A percentile compares a stretch with the other conserved stretches of the same genome.
Conservation (phyloP, 53 echinoderm and acorn worm species). For the Arbacia lixula region DNA sequence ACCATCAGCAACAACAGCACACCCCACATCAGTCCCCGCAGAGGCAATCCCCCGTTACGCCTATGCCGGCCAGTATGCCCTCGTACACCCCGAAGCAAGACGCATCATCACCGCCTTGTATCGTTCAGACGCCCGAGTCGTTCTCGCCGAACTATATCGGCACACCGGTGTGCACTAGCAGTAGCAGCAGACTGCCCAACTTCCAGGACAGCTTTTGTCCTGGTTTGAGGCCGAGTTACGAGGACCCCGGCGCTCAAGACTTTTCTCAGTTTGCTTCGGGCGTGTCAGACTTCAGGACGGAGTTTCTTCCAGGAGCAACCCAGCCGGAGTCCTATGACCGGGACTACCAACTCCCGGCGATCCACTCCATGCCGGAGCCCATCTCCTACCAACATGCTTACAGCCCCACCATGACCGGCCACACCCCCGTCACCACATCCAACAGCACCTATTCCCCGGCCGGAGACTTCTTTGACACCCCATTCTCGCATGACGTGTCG, state of each 20-base stretch:
- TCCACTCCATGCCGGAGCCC: conserved; percentile 59
- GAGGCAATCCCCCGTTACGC: conserved; percentile 52
- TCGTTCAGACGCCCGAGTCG: conserved; percentile 53
- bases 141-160: conserved; percentile 52
- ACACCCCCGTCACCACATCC: conserved; percentile 59
- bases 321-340: conserved; percentile 59
- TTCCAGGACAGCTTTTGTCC: conserved; percentile 92
- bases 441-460: conserved; percentile 57
- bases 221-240: conserved; percentile 54
- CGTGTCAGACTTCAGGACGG: too few species aligned
- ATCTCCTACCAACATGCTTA: conserved; percentile 60
- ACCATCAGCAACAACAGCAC: conserved; percentile 49
- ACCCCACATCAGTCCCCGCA: conserved; percentile 55
- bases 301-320: conserved; percentile 60
- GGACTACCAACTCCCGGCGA: conserved; percentile 55
- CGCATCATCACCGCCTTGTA: conserved; percentile 61
- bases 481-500: conserved; percentile 57
- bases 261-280: conserved; percentile 50
- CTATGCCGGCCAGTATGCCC: conserved; percentile 62
- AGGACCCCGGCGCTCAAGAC: conserved; percentile 59
- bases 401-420: conserved; percentile 48
- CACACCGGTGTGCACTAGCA: conserved; percentile 57
- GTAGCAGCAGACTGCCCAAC: conserved; percentile 79
- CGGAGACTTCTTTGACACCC: conserved; percentile 39
- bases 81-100: conserved; percentile 64